A percentile compares a stretch with the other conserved stretches of the same genome.
Evolutionary conservation across 2,113 vertebrate species (phyloP).

Genomic region (Todiramphus chloris): DNA sequence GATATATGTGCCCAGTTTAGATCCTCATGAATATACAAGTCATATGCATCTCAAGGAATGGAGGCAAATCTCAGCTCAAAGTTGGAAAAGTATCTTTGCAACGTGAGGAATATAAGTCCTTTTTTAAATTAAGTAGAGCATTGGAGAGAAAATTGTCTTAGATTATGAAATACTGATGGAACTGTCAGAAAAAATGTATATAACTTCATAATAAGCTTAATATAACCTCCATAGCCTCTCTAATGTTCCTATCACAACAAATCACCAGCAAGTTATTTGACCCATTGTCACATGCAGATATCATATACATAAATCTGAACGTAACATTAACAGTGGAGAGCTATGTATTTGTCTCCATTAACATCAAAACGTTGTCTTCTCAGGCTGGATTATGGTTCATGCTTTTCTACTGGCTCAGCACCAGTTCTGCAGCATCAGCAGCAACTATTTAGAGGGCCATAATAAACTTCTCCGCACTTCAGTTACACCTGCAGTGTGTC

Average conservation of each 20-base stretch:
- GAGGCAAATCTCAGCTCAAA: background rate
- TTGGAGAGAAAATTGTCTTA: background rate
- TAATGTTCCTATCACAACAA: background rate
- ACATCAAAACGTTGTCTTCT: background rate
- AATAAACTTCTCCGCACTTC: background rate
- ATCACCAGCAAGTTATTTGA: background rate
- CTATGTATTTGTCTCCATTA: background rate
- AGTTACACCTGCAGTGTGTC: background rate
- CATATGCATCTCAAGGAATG: background rate
- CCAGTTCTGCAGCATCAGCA: constrained; percentile 12
- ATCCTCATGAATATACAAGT: background rate
- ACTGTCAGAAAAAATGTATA: background rate
- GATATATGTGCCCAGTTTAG: background rate
- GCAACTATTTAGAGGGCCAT: background rate
- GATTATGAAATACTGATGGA: background rate
- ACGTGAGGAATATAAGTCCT: background rate
- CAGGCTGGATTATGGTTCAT: background rate
- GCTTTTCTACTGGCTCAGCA: constrained; percentile 43
- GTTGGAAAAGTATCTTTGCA: background rate
- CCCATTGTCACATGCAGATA: background rate
- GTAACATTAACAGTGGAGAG: background rate
- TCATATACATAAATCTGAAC: background rate
- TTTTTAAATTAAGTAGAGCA: background rate
- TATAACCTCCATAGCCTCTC: background rate
- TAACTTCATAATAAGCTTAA: background rate